Percentiles rank a stretch among this genome's conserved stretches.
Evolutionary conservation across 2,888 invertebrate genomes (phyloP).

Genomic region (Acanthosoma haemorrhoidale): DNA sequence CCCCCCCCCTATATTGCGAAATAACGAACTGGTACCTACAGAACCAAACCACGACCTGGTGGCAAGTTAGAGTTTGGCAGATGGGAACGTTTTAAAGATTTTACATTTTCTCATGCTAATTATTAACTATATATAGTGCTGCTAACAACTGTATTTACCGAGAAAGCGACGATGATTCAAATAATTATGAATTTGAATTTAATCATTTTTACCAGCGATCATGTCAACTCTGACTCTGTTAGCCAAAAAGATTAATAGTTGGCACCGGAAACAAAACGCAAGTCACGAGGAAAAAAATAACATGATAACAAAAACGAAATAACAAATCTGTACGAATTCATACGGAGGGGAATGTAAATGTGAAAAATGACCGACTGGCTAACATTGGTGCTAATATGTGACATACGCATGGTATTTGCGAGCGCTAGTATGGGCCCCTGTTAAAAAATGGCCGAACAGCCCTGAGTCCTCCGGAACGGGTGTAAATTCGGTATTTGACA

Average conservation of each 20-base stretch:
- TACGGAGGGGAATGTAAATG: slow-evolving; percentile 6
- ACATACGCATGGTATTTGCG: neutral
- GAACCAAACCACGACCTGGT: too few species aligned
- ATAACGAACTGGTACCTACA: too few species aligned
- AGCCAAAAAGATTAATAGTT: slow-evolving; percentile 4
- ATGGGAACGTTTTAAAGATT: too few species aligned
- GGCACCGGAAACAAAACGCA: neutral
- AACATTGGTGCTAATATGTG: neutral
- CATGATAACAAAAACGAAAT: neutral
- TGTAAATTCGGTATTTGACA: slow-evolving; percentile 14
- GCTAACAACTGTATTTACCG: too few species aligned
- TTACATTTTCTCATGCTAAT: too few species aligned
- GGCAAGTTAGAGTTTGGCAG: too few species aligned
- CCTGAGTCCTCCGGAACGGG: neutral
- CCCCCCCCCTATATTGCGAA: too few species aligned
- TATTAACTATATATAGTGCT: too few species aligned
- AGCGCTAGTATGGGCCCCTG: neutral
- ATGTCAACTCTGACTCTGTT: too few species aligned
- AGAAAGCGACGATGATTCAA: too few species aligned
- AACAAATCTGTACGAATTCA: neutral
- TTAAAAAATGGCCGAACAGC: neutral
- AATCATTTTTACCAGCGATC: too few species aligned
- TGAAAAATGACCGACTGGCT: slow-evolving; percentile 7
- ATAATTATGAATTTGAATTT: too few species aligned
- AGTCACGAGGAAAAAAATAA: neutral